Percentiles rank a stretch among this genome's conserved stretches.
These are phyloP conservation scores for Tetramorium simillimum DNA, from an alignment of 1,140 invertebrate species.

Conservation along the genomic window DNA sequence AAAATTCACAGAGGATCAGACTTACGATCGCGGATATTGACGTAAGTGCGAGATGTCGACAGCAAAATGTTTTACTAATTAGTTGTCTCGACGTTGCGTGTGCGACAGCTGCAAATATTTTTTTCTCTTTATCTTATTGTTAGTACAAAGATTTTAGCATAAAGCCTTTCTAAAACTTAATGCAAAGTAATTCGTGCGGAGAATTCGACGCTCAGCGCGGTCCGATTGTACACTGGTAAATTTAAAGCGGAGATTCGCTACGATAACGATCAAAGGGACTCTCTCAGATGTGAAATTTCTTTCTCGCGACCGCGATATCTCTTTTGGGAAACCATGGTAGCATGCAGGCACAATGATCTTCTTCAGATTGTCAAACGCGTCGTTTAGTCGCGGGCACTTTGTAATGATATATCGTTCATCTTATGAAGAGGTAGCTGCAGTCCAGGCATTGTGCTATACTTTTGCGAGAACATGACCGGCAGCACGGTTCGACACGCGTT, in stretches of 20 bases:
- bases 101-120: background rate
- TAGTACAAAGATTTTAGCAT: background rate
- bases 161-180: background rate
- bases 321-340: background rate
- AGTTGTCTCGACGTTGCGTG: background rate
- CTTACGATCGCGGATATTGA: background rate
- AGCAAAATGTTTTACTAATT: background rate
- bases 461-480: slow-evolving; percentile 47
- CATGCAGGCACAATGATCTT: slow-evolving; percentile 29
- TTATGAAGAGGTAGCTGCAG: slow-evolving; percentile 49
- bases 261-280: slow-evolving; percentile 43
- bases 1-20: slow-evolving; percentile 24
- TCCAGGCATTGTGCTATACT: slow-evolving; percentile 36
- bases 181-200: background rate
- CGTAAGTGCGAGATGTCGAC: background rate
- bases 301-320: slow-evolving; percentile 24
- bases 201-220: background rate
- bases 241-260: slow-evolving; percentile 18
- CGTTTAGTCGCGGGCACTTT: slow-evolving; percentile 69
- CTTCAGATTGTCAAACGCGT: slow-evolving; percentile 18
- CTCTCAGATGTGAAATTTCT: slow-evolving; percentile 49
- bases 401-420: slow-evolving; percentile 67
- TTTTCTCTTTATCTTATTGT: background rate
- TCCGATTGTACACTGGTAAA: background rate
- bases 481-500: slow-evolving; percentile 52